Base-by-base conservation (phyloP, 2,113 vertebrate genomes). In the Quiscalus mexicanus region DNA sequence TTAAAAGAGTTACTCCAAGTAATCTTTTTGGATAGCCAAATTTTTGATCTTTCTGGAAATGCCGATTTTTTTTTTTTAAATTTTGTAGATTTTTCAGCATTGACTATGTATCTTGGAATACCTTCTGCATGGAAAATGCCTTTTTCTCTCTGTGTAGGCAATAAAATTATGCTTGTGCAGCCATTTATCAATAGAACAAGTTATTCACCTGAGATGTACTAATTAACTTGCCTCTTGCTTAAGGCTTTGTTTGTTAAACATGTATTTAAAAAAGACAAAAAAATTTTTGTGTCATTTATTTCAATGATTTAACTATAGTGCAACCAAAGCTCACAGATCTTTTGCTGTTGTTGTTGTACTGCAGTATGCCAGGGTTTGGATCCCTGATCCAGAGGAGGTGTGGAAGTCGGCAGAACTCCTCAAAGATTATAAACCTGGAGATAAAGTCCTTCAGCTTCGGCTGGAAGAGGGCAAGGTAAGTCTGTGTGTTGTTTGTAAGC, bases 391-490 rank as follows among this genome's bases (percentile, higher is more conserved):
- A 18, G 99, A 99, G 75, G 99, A 99, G 50, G 99, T 99, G 23
- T 99, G 99, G 99, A 99, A 98, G 96, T 99, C 99, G 39, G 99
- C 99, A 88, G 99, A 99, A 95, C 98, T 99, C 65, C 98, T 97
- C 22, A 99, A 99, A 96, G 99, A 99, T 97, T 99, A 99, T 97
- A 99, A 98, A 92, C 98, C 98, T 92, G 99, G 98, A 76, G 98
- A 99, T 75, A 94, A 97, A 87, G 96, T 98, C 27, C 98, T 99
- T 56, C 98, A 99, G 39, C 99, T 99, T 84, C 98, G 96, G 84
- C 98, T 99, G 35, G 99, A 99, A 92, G 99, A 99, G 95, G 99
- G 99, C 96, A 98, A 97, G 98, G 99, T 99, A 92, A 97, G 97
- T 87, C 35, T 76, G 9, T 12, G 9, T 55, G 2, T n/a, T 87